Conservation (phyloP, 2,113 vertebrate species). For the Rhynchomys soricoides region DNA sequence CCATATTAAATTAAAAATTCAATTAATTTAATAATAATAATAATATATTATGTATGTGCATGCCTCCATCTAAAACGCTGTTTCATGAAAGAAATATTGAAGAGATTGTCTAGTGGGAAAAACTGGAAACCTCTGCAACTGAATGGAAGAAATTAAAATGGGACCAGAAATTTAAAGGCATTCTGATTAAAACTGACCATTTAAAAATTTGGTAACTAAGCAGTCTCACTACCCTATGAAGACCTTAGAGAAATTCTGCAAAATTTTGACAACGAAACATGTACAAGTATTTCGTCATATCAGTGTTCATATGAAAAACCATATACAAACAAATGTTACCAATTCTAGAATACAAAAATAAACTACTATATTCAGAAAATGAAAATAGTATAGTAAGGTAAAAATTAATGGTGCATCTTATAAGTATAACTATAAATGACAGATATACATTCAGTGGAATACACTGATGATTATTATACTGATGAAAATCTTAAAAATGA, state of each 20-base stretch:
- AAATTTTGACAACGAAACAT: background rate
- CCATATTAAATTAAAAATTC: background rate
- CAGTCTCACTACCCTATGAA: background rate
- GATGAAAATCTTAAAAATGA: background rate
- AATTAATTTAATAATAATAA: background rate
- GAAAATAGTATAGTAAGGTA: background rate
- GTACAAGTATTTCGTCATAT: background rate
- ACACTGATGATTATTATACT: background rate
- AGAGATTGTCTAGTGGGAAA: background rate
- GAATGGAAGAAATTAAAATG: slow-evolving; percentile 6
- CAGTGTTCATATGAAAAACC: background rate
- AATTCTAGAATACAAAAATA: background rate
- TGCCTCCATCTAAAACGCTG: background rate
- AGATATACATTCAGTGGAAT: slow-evolving; percentile 1
- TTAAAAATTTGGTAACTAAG: background rate
- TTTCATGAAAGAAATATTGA: background rate
- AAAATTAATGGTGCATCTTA: slow-evolving; percentile 13
- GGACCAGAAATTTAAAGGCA: background rate
- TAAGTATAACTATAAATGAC: background rate
- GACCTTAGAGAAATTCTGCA: background rate
- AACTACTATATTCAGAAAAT: background rate
- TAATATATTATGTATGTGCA: background rate
- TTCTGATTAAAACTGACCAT: background rate
- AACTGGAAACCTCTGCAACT: background rate
- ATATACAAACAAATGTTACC: background rate